Percentiles rank a stretch among this genome's conserved stretches.
These are phyloP conservation scores for Atherinomorus stipes DNA, from an alignment of 2,113 vertebrate species.

Conservation along the genomic window DNA sequence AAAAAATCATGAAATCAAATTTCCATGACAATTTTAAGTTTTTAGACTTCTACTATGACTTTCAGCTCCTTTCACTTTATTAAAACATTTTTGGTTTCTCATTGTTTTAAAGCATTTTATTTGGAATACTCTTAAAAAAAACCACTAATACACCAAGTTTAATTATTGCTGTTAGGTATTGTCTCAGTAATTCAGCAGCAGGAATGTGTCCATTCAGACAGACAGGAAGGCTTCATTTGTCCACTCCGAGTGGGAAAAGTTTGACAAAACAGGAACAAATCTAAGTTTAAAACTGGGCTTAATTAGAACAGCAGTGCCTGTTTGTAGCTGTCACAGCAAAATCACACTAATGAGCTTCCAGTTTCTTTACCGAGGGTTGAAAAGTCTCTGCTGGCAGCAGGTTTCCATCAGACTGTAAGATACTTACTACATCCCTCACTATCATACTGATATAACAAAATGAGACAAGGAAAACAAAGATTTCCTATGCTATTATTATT, in stretches of 20 bases:
- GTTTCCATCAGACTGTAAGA: neutral
- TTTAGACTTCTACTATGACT: too few species aligned
- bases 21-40: too few species aligned
- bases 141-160: too few species aligned
- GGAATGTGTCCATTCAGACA: too few species aligned
- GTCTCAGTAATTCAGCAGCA: too few species aligned
- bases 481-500: neutral
- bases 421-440: neutral
- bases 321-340: neutral
- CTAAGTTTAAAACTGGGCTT: slow-evolving; percentile 5
- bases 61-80: too few species aligned
- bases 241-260: neutral
- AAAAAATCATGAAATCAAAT: too few species aligned
- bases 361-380: neutral
- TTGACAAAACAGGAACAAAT: slow-evolving; percentile 3
- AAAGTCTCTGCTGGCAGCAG: neutral
- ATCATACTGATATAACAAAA: neutral
- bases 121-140: too few species aligned
- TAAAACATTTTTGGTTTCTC: too few species aligned
- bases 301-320: neutral
- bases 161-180: too few species aligned
- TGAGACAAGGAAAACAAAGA: neutral
- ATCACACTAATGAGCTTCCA: neutral
- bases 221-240: neutral
- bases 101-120: too few species aligned